phyloP scores from a whole-genome alignment of 2,797 vertebrate genomes.

The Gallinago nigripennis region DNA sequence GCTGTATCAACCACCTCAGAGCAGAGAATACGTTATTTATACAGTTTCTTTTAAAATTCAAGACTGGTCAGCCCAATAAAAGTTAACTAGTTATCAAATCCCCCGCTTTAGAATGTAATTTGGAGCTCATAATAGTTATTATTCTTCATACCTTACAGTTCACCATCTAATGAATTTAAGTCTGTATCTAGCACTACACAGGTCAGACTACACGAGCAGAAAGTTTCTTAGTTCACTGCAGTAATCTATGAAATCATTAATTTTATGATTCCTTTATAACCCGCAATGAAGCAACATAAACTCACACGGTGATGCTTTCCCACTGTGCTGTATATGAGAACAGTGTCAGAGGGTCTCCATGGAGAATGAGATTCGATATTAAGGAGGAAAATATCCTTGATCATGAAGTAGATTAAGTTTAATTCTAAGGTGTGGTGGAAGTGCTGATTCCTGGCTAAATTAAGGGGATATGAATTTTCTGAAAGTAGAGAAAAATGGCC shows the following conservation, averaged over 20 bases:
- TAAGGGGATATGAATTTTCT: background rate
- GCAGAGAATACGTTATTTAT: background rate
- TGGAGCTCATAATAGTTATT: background rate
- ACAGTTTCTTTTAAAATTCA: background rate
- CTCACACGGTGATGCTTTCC: background rate
- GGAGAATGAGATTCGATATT: background rate
- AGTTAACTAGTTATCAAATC: background rate
- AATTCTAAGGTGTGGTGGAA: background rate
- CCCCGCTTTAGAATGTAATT: background rate
- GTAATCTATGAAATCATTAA: background rate
- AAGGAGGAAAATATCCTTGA: background rate
- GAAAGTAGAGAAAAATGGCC: background rate
- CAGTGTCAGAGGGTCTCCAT: background rate
- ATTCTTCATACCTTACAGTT: background rate
- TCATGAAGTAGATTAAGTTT: background rate
- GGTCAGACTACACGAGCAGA: background rate
- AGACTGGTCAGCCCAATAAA: background rate
- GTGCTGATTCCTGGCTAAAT: background rate
- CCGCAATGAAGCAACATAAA: background rate
- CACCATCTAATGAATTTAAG: background rate
- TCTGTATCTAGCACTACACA: background rate
- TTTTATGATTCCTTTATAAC: background rate
- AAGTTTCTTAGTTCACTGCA: background rate
- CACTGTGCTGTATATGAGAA: rapidly evolving
- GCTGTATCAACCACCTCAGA: background rate